Percentiles rank a stretch among this genome's conserved stretches.
phyloP scores from a whole-genome alignment of 2,888 invertebrate genomes.

The Ectobius pallidus region DNA sequence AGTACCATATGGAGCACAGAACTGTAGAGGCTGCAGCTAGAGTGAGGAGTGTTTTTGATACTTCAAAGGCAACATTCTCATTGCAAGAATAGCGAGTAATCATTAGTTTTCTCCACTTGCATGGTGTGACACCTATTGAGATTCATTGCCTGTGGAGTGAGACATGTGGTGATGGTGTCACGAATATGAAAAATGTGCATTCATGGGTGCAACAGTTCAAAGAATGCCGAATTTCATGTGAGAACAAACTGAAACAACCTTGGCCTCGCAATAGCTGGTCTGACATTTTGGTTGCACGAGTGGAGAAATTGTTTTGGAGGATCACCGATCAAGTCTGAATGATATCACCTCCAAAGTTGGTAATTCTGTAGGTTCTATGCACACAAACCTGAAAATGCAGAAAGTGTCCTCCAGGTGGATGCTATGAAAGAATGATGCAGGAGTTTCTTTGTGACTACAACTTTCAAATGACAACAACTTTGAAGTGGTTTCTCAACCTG shows the following conservation, averaged over 20 bases:
- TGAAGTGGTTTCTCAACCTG: not conserved
- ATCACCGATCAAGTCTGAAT: not conserved
- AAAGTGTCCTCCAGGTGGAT: conserved; percentile 29
- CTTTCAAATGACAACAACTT: too few species aligned
- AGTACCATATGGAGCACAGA: not conserved
- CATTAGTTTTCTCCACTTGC: not conserved
- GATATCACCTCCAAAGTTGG: conserved; percentile 10
- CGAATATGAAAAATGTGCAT: not conserved
- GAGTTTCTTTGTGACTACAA: not conserved
- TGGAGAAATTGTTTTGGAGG: not conserved
- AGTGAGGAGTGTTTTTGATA: not conserved
- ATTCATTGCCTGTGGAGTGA: not conserved
- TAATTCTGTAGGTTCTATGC: conserved; percentile 17
- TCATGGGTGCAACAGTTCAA: not conserved
- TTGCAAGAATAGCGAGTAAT: too few species aligned
- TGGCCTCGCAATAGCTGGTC: not conserved
- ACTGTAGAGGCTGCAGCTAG: not conserved
- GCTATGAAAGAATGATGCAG: too few species aligned
- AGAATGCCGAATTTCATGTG: not conserved
- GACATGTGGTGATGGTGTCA: not conserved
- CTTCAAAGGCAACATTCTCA: not conserved
- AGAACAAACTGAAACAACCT: not conserved
- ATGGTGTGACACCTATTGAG: not conserved
- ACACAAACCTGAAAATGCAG: conserved; percentile 30
- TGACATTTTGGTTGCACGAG: not conserved